Evolutionary conservation across 1,140 invertebrate genomes (phyloP), one percentile per base, ranked within the genome.

Genomic region (Epicauta chinensis): DNA sequence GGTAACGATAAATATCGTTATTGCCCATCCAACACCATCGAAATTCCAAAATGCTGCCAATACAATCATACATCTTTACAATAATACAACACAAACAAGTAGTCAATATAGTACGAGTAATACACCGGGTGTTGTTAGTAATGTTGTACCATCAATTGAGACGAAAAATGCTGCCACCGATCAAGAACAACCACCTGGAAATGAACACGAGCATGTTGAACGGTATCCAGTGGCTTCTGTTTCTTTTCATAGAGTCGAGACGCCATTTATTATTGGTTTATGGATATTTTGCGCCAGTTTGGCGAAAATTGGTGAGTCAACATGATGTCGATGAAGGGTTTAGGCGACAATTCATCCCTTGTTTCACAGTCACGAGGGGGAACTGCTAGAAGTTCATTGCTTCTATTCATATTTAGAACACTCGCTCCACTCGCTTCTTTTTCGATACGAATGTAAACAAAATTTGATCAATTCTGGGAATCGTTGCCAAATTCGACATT

Each of bases 251-350:
- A 74, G 89, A 16, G 91, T 96, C 0, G 88, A 93, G 71, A 89
- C 89, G 2, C 92, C 93, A 0, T 94, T 95, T 69, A 83, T 96
- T 56, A 95, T 97, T 54, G 89, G 89, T 7, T 74, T 95, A 49
- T 97, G 93, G 93, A 93, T 97, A 61, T 86, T 97, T 60, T 91
- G 91, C 61, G 91, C 92, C 14, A 93, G 90, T 68, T 74, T 96
- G 60, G 91, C 92, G 2, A 97, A 96, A 82, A 95, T 96, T 65
- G 92, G 93, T 96, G 70, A 86, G 84, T 12, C 32, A 34, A 23
- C 23, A 2, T 23, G 7, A 23, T 7, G 23, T 23, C 7, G 23
- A 23, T 23, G 23, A 23, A 7, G 23, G 23, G 23, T 23, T 23
- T 23, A 23, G 4, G 23, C n/a, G 7, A 23, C 23, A 23, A 23